Base-by-base conservation (phyloP, 2,113 vertebrate genomes). In the Merops nubicus region DNA sequence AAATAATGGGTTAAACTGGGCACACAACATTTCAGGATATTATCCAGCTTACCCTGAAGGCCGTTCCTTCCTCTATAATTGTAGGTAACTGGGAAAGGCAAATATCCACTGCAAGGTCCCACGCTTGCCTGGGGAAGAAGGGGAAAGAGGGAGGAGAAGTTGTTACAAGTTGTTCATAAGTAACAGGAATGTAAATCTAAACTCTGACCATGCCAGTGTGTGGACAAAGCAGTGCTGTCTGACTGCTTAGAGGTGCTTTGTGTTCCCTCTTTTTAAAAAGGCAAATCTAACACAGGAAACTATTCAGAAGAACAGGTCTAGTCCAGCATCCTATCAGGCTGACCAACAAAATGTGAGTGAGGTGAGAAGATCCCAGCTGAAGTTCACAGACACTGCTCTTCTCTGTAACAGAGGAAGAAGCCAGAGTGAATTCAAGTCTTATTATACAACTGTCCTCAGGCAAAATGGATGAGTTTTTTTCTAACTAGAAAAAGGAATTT, bases 91-190 rank as follows among this genome's bases (percentile, higher is more conserved):
- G 99, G 80, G 99, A 99, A 75, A 99, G 99, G 93, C 99, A 99
- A 85, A 99, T 99, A 97, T 99, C 99, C 83, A 99, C 99, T 0
- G 99, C 99, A 2, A 99, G 98, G 97, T 99, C 99, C 99, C 99
- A 99, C 2, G 99, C 99, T 96, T 99, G 99, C 99, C 99, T 99
- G 96, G 2, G 89, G 90, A 54, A 70, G 34, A 64, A 70, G 33
- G 65, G 29, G 48, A 62, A 15, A 86, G 72, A 88, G 42, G 42
- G 42, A 57, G 15, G 54, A 82, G 70, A 60, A 50, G 68, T 54
- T 5, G 56, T 34, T 2, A 48, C 31, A 47, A 42, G 47, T 47
- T n/a, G 43, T 15, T 18, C 12, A 0, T 1, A 26, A 56, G 38
- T 20, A 67, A 20, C 0, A 42, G 2, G 40, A 15, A n/a, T 40